A percentile compares a stretch with the other conserved stretches of the same genome.
These are phyloP conservation scores for Astyanax mexicanus DNA, from an alignment of 2,797 vertebrate genomes.

Conservation along the genomic window DNA sequence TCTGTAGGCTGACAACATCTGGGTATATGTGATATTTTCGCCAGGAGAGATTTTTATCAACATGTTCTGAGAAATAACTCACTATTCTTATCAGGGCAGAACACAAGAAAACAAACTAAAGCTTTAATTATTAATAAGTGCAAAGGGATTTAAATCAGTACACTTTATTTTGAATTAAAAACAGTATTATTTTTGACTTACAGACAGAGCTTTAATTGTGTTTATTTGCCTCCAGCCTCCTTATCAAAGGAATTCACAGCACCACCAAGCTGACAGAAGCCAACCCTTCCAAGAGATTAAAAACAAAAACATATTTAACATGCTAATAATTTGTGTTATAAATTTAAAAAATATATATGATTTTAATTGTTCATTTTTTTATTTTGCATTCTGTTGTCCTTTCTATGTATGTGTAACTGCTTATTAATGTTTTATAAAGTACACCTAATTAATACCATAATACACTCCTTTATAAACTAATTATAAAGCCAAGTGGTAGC, in stretches of 20 bases:
- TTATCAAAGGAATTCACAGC: conserved; percentile 13
- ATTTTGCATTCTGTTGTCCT: too few species aligned
- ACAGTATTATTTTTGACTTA: background rate
- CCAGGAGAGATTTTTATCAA: background rate
- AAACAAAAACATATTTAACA: too few species aligned
- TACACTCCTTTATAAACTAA: too few species aligned
- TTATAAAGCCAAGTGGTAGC: too few species aligned
- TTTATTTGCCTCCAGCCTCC: conserved; percentile 19
- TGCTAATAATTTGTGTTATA: too few species aligned
- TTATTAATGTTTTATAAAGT: too few species aligned
- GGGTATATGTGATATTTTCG: background rate
- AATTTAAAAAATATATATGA: too few species aligned
- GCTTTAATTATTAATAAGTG: conserved; percentile 33
- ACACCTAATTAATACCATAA: too few species aligned
- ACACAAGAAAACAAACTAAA: background rate
- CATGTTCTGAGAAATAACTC: background rate
- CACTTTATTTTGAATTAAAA: background rate
- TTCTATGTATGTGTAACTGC: too few species aligned
- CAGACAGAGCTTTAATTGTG: conserved; percentile 1
- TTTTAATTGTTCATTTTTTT: too few species aligned
- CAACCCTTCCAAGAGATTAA: background rate
- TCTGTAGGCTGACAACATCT: background rate
- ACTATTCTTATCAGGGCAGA: background rate
- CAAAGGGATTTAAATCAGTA: conserved; percentile 7
- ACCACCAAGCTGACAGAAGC: background rate